Evolutionary conservation across 2,113 vertebrate species (phyloP).

Genomic region (Psophia crepitans): DNA sequence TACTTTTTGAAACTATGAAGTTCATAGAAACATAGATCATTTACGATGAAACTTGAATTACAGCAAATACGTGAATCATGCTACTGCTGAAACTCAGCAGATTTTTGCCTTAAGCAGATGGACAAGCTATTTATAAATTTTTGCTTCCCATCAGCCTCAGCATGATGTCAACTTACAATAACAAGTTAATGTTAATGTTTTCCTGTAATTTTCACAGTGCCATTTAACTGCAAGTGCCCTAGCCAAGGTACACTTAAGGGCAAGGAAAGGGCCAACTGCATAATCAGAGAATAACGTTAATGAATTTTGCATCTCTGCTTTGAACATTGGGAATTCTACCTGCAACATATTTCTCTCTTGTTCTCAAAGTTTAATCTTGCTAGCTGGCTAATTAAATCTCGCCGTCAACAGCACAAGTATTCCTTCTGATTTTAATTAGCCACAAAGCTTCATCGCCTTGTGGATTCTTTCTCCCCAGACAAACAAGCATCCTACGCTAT

Average conservation of each 20-base stretch:
- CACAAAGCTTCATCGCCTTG: background rate
- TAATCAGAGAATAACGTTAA: conserved; percentile 66
- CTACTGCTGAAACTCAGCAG: conserved; percentile 64
- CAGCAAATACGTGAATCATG: conserved; percentile 45
- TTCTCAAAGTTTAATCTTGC: background rate
- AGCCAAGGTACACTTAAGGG: conserved; percentile 75
- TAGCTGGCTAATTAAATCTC: background rate
- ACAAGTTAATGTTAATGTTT: conserved; percentile 81
- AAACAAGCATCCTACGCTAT: background rate
- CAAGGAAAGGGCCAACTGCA: conserved; percentile 67
- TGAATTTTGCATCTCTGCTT: conserved; percentile 65
- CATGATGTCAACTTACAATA: conserved; percentile 76
- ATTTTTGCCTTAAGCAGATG: conserved; percentile 65
- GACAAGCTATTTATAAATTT: conserved; percentile 78
- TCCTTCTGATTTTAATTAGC: conserved; percentile 37
- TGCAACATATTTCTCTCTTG: conserved; percentile 1
- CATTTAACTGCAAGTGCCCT: conserved; percentile 69
- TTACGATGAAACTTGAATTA: background rate
- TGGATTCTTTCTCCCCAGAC: background rate
- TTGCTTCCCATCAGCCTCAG: conserved; percentile 71
- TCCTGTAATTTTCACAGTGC: conserved; percentile 76
- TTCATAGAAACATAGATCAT: background rate
- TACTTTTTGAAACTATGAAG: conserved; percentile 21
- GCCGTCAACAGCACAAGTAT: conserved; percentile 4
- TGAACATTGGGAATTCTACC: conserved; percentile 58